phyloP scores from a whole-genome alignment of 2,113 vertebrate genomes.

The Alligator sinensis region DNA sequence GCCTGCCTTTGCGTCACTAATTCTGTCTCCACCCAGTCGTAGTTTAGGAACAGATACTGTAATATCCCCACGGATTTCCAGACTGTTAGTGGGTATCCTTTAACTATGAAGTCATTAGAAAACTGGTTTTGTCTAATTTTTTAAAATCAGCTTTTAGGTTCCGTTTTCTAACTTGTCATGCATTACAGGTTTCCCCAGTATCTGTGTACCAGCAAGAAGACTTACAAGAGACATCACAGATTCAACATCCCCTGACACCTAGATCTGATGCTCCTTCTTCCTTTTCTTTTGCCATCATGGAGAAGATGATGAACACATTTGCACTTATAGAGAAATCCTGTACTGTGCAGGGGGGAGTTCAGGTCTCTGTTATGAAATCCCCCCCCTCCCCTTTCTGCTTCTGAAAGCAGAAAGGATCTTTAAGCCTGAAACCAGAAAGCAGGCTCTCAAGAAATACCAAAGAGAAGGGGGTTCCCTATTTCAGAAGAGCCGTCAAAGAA shows the following conservation, averaged over 20 bases:
- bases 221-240: not conserved
- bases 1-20: constrained; percentile 60
- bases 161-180: not conserved
- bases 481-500: not conserved
- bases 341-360: no score
- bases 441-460: not conserved
- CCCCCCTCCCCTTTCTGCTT: not conserved
- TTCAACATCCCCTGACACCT: not conserved
- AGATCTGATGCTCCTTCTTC: not conserved
- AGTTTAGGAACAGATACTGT: constrained; percentile 74
- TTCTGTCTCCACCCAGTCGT: constrained; percentile 57
- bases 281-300: not conserved
- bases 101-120: constrained; percentile 65
- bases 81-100: constrained; percentile 64
- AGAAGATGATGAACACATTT: not conserved
- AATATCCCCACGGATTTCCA: constrained; percentile 70
- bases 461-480: not conserved
- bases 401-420: not conserved
- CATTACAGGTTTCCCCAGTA: constrained; percentile 9
- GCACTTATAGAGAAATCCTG: not conserved
- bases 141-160: constrained; percentile 57
- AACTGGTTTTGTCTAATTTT: constrained; percentile 54
- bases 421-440: no score
- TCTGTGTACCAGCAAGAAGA: not conserved
- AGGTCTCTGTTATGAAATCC: no score